Evolutionary conservation across 2,113 vertebrate genomes (phyloP).

Genomic region (Pavo muticus): DNA sequence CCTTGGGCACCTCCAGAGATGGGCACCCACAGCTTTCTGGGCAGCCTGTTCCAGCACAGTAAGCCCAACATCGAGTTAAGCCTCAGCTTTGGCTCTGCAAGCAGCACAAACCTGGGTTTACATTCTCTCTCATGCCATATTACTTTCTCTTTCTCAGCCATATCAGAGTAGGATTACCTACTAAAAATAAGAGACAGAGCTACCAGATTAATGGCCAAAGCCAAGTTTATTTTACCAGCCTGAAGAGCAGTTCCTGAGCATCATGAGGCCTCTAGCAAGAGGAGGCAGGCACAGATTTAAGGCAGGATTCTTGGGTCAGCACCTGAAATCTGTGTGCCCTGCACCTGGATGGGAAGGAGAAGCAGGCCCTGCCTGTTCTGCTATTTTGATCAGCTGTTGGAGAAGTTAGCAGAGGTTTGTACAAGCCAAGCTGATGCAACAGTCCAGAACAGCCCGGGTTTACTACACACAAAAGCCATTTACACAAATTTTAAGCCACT

Average conservation of each 20-base stretch:
- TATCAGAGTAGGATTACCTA: neutral
- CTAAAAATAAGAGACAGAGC: constrained; percentile 22
- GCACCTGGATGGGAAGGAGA: neutral
- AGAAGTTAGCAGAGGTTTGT: neutral
- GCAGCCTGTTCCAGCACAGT: too few species aligned
- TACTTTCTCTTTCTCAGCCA: neutral
- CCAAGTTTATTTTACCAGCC: neutral
- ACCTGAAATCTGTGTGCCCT: neutral
- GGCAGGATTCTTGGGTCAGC: neutral
- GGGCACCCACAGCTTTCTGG: too few species aligned
- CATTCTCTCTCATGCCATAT: neutral
- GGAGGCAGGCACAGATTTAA: fast-evolving
- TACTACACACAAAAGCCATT: neutral
- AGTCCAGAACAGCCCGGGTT: neutral
- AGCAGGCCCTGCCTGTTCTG: neutral
- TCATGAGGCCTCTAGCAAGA: neutral
- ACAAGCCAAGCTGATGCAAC: neutral
- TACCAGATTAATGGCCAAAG: neutral
- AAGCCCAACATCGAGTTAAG: neutral
- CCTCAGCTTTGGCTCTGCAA: neutral
- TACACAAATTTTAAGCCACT: neutral
- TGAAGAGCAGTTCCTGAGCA: neutral
- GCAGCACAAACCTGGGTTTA: neutral
- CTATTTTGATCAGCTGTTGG: neutral
- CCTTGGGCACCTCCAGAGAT: too few species aligned